Conservation (phyloP, 2,888 invertebrate species). For the Hydraecia micacea region DNA sequence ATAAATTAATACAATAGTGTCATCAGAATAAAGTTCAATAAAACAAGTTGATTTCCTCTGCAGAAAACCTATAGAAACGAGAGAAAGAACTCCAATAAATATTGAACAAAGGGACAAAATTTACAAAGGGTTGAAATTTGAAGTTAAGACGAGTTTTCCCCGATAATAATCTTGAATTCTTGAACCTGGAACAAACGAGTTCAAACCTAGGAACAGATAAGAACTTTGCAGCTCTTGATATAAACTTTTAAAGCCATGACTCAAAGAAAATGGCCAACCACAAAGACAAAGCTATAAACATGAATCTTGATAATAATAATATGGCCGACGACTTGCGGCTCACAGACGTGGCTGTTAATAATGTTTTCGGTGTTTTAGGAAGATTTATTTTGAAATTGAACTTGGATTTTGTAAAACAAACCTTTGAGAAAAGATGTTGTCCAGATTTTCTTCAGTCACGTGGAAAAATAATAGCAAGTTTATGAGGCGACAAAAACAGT, state of each 20-base stretch:
- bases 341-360: slow-evolving; percentile 35
- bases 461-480: background rate
- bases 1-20: background rate
- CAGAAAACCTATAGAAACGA: slow-evolving; percentile 33
- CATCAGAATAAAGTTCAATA: background rate
- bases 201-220: slow-evolving; percentile 72
- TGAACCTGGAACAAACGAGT: slow-evolving; percentile 71
- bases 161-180: slow-evolving; percentile 68
- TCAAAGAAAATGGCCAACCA: slow-evolving; percentile 65
- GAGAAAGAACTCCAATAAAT: slow-evolving; percentile 55
- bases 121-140: slow-evolving; percentile 60
- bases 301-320: slow-evolving; percentile 68
- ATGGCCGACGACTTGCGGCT: slow-evolving; percentile 43
- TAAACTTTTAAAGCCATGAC: slow-evolving; percentile 67
- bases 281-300: slow-evolving; percentile 68
- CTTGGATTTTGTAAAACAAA: background rate
- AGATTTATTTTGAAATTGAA: slow-evolving; percentile 20
- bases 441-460: background rate
- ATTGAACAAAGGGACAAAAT: slow-evolving; percentile 60
- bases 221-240: slow-evolving; percentile 70
- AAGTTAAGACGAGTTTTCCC: slow-evolving; percentile 59
- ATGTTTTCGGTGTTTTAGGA: slow-evolving; percentile 39
- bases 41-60: slow-evolving; percentile 13
- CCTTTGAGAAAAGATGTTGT: background rate
- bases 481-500: background rate